Evolutionary conservation across 2,888 invertebrate genomes (phyloP).

Genomic region (Acleris literana): DNA sequence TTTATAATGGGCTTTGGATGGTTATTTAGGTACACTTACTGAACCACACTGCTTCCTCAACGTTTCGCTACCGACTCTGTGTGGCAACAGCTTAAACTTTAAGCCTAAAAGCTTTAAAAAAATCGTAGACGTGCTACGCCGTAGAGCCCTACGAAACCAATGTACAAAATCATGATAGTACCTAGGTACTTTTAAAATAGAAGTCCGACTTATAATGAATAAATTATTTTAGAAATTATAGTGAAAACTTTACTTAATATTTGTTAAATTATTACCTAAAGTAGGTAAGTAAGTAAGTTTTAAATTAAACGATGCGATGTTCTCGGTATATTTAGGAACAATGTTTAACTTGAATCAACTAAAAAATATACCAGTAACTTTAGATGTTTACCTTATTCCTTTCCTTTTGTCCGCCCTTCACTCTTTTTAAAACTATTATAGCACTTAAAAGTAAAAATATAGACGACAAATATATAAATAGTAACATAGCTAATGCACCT

Average conservation of each 20-base stretch:
- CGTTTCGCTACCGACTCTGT: not conserved
- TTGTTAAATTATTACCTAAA: too few relatives aligned
- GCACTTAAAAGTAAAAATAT: conserved; percentile 58
- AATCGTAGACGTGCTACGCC: conserved; percentile 27
- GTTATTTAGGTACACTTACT: too few relatives aligned
- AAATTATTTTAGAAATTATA: too few relatives aligned
- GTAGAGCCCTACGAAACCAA: conserved; percentile 20
- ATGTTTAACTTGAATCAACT: not conserved
- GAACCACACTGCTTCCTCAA: too few relatives aligned
- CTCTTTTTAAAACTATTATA: conserved; percentile 57
- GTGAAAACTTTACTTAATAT: too few relatives aligned
- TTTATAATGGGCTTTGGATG: too few relatives aligned
- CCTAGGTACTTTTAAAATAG: too few relatives aligned
- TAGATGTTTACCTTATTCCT: conserved; percentile 23
- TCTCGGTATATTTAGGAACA: too few relatives aligned
- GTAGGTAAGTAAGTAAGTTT: too few relatives aligned
- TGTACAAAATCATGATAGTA: not conserved
- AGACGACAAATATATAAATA: conserved; percentile 61
- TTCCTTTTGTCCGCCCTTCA: conserved; percentile 56
- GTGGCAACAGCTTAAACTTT: not conserved
- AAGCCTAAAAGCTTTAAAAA: not conserved
- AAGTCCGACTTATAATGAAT: too few relatives aligned
- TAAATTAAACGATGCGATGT: too few relatives aligned
- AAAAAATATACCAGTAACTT: not conserved
- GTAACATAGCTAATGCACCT: conserved; percentile 55